A percentile compares a stretch with the other conserved stretches of the same genome.
Conservation (phyloP, 2,797 vertebrate species). For the Oreonectes daqikongensis region DNA sequence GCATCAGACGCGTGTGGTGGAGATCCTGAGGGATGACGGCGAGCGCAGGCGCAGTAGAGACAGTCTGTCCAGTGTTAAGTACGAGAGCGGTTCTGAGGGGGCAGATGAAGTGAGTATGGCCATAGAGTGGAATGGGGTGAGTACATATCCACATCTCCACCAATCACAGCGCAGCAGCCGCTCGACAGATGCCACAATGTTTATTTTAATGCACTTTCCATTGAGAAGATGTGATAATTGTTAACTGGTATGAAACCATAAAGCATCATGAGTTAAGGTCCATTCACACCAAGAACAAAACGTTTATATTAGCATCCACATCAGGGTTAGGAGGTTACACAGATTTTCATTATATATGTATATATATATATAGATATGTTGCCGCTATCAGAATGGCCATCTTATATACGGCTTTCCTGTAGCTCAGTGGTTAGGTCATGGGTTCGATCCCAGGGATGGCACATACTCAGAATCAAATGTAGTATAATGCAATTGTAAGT, state of each 20-base stretch:
- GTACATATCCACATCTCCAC: conserved; percentile 85
- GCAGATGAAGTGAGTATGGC: conserved; percentile 98
- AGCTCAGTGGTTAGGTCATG: too few relatives aligned
- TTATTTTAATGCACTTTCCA: neutral
- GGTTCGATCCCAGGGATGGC: too few relatives aligned
- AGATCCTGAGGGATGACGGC: conserved; percentile 92
- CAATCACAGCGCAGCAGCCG: conserved; percentile 48
- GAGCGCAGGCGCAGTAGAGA: conserved; percentile 83
- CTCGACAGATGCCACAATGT: conserved; percentile 48
- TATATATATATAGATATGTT: too few relatives aligned
- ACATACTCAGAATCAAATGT: too few relatives aligned
- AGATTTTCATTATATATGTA: too few relatives aligned
- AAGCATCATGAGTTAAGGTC: too few relatives aligned
- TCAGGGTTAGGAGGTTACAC: too few relatives aligned
- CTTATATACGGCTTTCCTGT: too few relatives aligned
- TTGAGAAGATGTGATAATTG: neutral
- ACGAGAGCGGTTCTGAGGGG: conserved; percentile 88
- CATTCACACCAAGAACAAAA: too few relatives aligned
- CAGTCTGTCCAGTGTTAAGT: conserved; percentile 88
- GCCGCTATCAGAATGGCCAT: too few relatives aligned
- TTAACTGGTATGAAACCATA: neutral
- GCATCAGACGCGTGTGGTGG: conserved; percentile 93
- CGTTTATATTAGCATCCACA: too few relatives aligned
- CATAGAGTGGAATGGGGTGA: conserved; percentile 98
- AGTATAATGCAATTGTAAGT: too few relatives aligned